Conservation (phyloP, 64 coral and sea anemone genomes). For the Dendrophyllia cribrosa region DNA sequence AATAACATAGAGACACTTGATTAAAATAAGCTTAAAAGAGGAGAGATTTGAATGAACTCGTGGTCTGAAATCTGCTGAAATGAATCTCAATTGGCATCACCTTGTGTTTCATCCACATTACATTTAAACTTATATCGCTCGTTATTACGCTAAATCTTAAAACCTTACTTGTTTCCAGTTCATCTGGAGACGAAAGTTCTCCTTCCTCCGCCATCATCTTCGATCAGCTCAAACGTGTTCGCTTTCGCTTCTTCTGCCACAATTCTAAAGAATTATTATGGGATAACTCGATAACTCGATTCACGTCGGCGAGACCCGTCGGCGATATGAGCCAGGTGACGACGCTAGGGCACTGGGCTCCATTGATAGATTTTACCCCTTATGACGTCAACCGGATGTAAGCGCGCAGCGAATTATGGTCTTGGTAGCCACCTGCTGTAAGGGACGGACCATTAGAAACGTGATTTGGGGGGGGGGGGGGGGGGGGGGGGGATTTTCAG, state of each 20-base stretch:
- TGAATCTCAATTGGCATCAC: too few relatives aligned
- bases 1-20: background rate
- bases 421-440: too few relatives aligned
- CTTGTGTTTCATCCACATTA: background rate
- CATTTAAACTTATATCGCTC: background rate
- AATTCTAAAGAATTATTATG: conserved; percentile 2
- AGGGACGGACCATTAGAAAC: too few relatives aligned
- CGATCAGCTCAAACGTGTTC: background rate
- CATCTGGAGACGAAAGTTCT: conserved; percentile 96
- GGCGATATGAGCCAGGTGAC: background rate
- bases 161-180: conserved; percentile 93
- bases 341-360: background rate
- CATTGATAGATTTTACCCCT: too few relatives aligned
- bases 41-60: background rate
- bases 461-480: too few relatives aligned
- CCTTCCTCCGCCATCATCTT: conserved; percentile 90
- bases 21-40: background rate
- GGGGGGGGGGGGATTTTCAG: too few relatives aligned
- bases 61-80: background rate
- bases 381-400: too few relatives aligned
- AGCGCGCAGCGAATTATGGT: too few relatives aligned
- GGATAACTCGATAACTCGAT: background rate
- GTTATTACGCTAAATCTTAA: background rate
- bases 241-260: too few relatives aligned
- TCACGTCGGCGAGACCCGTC: background rate